These are phyloP conservation scores for Apostichopus parvimensis DNA, from an alignment of 35 echinoderm and acorn worm genomes.

Conservation along the genomic window DNA sequence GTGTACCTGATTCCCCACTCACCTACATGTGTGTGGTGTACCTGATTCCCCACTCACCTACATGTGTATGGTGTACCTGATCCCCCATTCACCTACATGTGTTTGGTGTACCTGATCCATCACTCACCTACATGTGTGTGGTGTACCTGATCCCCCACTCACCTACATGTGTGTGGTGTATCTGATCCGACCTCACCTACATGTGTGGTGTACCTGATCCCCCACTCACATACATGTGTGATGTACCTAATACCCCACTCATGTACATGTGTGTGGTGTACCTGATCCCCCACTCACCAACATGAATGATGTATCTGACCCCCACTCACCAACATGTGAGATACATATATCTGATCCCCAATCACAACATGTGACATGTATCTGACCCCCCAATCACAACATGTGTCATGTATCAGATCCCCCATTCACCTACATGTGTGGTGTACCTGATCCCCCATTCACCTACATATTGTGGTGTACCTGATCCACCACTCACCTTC, in stretches of 20 bases:
- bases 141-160: neutral
- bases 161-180: neutral
- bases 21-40: neutral
- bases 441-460: neutral
- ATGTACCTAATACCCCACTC: neutral
- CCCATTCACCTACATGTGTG: neutral
- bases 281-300: no score
- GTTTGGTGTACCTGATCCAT: no score
- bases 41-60: neutral
- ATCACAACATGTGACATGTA: neutral
- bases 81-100: no score
- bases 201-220: neutral
- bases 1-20: neutral
- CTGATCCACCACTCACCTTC: conserved; percentile 65
- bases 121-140: neutral
- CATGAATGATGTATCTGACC: no score
- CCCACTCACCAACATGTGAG: neutral
- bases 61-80: neutral
- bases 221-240: neutral
- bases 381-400: neutral
- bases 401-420: neutral
- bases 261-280: neutral
- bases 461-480: neutral
- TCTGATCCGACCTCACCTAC: neutral
- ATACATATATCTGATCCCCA: neutral